Evolutionary conservation across 2,888 invertebrate genomes (phyloP), one percentile per base, ranked within the genome.

Genomic region (Drosophila austrosaltans): DNA sequence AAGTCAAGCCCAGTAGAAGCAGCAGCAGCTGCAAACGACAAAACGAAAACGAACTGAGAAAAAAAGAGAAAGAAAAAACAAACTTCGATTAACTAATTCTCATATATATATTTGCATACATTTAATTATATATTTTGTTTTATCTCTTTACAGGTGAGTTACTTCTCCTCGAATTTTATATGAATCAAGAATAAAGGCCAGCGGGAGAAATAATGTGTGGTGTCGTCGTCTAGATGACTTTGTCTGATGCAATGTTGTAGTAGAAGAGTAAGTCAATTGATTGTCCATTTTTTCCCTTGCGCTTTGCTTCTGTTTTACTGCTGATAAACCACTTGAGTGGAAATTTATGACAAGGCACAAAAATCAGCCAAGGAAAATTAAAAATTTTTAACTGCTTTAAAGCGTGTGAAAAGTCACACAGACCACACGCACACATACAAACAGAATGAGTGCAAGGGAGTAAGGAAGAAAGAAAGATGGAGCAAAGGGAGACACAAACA

Each of bases 121-220:
- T 76, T 40, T 72, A 40, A 56, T 62, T 69, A 61, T 56, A 67
- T 73, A 69, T 48, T 28, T 36, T 61, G 64, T 28, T 66, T 64
- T 84, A 54, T 85, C 59, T 87, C 72, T 58, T 87, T 84, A 56
- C 83, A 84, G 84, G 84, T 84, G 83, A 84, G 84, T 84, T 71
- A 73, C 66, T 44, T 44, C 54, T 28, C 12, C 10, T 36, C 36
- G 30, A 28, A 42, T 44, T 69, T 65, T 44, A 36, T 59, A 60
- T 66, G 22, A 22, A 28, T 30, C 12, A 44, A 22, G 22, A 48
- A 8, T 20, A 44, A 42, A 44, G 7, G 44, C 20, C 44, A 44
- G 22, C 25, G 48, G 10, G 3, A 25, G 1, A 48, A 48, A 25
- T 48, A 25, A 59, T 59, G 6, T 42, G n/a, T 28, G 6, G 6